Base-by-base conservation (phyloP, 1,140 invertebrate genomes). In the Tyrophagus putrescentiae region DNA sequence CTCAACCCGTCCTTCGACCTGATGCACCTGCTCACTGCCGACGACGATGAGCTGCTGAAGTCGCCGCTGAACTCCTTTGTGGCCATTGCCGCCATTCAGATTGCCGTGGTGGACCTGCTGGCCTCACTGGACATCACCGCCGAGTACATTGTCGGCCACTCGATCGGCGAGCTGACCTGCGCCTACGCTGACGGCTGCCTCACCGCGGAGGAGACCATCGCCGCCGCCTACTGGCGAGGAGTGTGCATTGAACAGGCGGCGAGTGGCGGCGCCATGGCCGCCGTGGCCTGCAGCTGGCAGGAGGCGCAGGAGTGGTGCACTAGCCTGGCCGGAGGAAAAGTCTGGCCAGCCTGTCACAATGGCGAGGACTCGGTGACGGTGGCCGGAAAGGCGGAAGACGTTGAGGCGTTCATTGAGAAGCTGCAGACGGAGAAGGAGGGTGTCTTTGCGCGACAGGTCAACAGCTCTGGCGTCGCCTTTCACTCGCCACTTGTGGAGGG, bases 111-210 rank as follows among this genome's bases (percentile, higher is more conserved):
- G 1, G 91, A 97, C 72, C 67, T 91, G 21, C 73, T 98, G n/a
- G 79, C 73, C 32, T 73, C 74, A 3, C 64, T 95, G 39, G 84
- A 82, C 57, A 77, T 98, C 11, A 73, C 79, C 52, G 87, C 91
- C 6, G 89, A 96, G 72, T 91, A 90, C 50, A 90, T 98, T 65
- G 74, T 98, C 41, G 94, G 94, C 1, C 93, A 98, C 71, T 97
- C 92, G 0, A 91, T 91, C 13, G 90, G 90, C 29, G 90, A 95
- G 76, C 73, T 94, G 53, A 87, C 87, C 3, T 98, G 93, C 74
- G 93, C 89, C 5, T 98, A 98, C 74, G 92, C 92, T 42, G 94
- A 98, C 75, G 90, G 87, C 7, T 84, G 84, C 23, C 81, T 96
- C 62, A 94, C 87, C 6, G 80, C 81, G 0, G 89, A 95, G 69